phyloP scores from a whole-genome alignment of 2,113 vertebrate genomes.

The Scortum barcoo region DNA sequence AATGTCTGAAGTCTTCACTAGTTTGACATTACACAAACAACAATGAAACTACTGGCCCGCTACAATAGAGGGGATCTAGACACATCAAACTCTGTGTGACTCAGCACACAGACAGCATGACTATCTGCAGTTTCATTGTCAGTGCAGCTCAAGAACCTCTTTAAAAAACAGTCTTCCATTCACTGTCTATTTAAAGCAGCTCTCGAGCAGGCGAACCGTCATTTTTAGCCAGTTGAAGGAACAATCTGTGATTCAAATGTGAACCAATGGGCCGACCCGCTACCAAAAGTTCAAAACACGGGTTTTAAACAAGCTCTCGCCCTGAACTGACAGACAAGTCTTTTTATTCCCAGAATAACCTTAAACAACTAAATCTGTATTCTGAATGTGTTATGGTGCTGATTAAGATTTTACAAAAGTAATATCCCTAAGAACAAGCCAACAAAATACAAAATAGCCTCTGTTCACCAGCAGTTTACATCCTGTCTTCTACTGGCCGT shows the following conservation, averaged over 20 bases:
- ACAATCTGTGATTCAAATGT: slow-evolving; percentile 12
- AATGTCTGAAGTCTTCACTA: slow-evolving; percentile 13
- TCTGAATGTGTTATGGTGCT: neutral
- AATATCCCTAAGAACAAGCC: neutral
- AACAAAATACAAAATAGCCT: neutral
- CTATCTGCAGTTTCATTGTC: slow-evolving; percentile 30
- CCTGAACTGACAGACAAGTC: neutral
- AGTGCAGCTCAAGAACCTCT: slow-evolving; percentile 35
- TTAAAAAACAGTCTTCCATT: slow-evolving; percentile 30
- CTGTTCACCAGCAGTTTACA: neutral
- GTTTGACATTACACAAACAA: slow-evolving; percentile 35
- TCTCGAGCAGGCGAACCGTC: neutral
- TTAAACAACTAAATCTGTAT: neutral
- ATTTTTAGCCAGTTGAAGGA: slow-evolving; percentile 21
- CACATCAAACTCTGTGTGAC: slow-evolving; percentile 37
- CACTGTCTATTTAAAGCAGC: slow-evolving; percentile 13
- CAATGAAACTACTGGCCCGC: neutral
- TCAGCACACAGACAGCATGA: slow-evolving; percentile 27
- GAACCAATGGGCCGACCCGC: neutral
- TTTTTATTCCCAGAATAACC: neutral
- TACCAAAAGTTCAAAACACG: neutral
- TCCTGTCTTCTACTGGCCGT: neutral
- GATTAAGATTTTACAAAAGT: neutral
- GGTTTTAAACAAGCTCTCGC: neutral
- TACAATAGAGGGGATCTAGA: slow-evolving; percentile 29